A percentile compares a stretch with the other conserved stretches of the same genome.
These are phyloP conservation scores for Psilopogon haemacephalus DNA, from an alignment of 2,113 vertebrate genomes.

Conservation along the genomic window DNA sequence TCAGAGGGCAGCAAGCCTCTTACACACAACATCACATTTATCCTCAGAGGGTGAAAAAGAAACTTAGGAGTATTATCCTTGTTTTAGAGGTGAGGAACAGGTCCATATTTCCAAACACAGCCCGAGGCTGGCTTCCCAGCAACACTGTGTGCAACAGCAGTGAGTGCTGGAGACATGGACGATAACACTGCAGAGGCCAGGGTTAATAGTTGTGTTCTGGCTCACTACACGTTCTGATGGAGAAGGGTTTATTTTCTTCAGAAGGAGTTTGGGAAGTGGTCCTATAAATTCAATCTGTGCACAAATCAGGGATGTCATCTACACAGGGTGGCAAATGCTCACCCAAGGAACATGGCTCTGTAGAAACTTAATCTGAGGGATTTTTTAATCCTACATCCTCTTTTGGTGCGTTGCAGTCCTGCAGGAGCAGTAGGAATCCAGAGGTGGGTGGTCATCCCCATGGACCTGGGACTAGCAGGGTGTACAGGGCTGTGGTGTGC, in stretches of 20 bases:
- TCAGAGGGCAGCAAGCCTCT: neutral
- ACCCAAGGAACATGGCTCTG: neutral
- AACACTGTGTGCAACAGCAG: neutral
- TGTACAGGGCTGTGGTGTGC: fast-evolving
- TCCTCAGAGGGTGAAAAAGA: neutral
- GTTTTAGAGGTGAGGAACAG: neutral
- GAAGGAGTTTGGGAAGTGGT: neutral
- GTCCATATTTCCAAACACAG: neutral
- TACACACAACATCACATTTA: neutral
- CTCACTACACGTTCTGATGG: neutral
- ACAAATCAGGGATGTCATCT: neutral
- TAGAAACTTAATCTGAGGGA: neutral
- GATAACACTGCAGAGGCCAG: neutral
- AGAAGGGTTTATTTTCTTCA: neutral
- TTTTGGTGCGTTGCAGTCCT: neutral
- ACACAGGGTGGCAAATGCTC: neutral
- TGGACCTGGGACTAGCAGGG: fast-evolving
- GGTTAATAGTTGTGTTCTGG: neutral
- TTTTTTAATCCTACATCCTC: neutral
- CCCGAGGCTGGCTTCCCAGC: neutral
- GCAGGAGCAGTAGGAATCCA: neutral
- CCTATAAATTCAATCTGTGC: neutral
- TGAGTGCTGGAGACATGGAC: fast-evolving
- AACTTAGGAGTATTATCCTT: neutral
- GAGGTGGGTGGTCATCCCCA: neutral